These are phyloP conservation scores for Sarcophaga peregrina DNA, from an alignment of 1,140 invertebrate species.

Conservation along the genomic window DNA sequence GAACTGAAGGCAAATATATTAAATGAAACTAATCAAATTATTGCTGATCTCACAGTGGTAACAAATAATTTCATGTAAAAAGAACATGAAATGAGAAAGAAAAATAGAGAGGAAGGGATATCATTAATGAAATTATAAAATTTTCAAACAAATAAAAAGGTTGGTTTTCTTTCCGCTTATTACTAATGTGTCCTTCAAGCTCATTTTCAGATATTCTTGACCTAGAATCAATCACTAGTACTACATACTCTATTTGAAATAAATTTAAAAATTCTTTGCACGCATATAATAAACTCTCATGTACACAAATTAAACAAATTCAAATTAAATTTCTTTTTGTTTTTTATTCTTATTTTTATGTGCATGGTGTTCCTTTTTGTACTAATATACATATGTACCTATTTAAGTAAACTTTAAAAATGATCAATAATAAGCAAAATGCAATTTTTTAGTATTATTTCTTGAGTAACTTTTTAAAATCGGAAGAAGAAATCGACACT, in stretches of 20 bases:
- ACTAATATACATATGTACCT: neutral
- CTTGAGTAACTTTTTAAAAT: too few species aligned
- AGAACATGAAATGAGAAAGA: slow-evolving; percentile 42
- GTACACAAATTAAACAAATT: neutral
- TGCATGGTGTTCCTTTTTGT: neutral
- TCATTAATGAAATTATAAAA: neutral
- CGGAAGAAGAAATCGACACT: too few species aligned
- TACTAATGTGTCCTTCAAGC: neutral
- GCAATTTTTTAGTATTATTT: too few species aligned
- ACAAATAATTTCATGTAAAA: slow-evolving; percentile 66
- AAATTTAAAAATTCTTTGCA: neutral
- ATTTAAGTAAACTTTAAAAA: neutral
- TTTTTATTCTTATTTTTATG: neutral
- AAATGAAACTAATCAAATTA: slow-evolving; percentile 61
- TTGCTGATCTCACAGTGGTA: slow-evolving; percentile 61
- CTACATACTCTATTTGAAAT: neutral
- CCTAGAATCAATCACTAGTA: neutral
- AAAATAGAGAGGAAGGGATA: neutral
- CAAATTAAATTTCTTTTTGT: neutral
- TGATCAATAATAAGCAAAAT: too few species aligned
- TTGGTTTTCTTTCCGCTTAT: slow-evolving; percentile 37
- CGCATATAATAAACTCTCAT: neutral
- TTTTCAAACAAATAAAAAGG: slow-evolving; percentile 30
- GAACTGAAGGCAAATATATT: slow-evolving; percentile 48
- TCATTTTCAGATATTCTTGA: slow-evolving; percentile 17